These are phyloP conservation scores for Hyppa rectilinea DNA, from an alignment of 2,888 invertebrate species.

Conservation along the genomic window DNA sequence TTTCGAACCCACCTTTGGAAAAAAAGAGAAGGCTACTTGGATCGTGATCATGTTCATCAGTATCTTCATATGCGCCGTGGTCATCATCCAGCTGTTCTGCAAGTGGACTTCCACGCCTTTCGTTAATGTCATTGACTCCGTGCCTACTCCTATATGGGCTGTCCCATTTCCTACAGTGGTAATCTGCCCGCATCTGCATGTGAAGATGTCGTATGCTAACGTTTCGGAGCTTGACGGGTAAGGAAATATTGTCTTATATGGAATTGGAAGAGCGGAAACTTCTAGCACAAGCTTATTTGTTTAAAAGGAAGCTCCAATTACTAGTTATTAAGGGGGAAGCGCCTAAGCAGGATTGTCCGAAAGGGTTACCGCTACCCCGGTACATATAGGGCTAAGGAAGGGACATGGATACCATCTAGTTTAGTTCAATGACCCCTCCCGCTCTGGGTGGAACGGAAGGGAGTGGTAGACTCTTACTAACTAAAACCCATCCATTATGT, in stretches of 20 bases:
- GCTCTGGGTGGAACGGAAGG: no score
- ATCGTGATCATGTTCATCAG: constrained; percentile 83
- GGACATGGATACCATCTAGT: no score
- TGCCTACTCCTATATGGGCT: constrained; percentile 87
- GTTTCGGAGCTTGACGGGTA: constrained; percentile 80
- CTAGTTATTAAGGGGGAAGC: neutral
- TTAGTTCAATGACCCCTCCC: no score
- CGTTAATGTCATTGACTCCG: constrained; percentile 87
- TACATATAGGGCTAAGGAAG: no score
- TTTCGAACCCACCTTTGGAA: constrained; percentile 84
- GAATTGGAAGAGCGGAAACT: neutral
- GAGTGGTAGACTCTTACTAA: no score
- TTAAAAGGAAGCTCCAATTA: neutral
- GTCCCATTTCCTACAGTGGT: constrained; percentile 88
- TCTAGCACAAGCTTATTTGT: neutral
- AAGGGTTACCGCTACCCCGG: no score
- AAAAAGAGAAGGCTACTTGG: constrained; percentile 83
- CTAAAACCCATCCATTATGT: no score
- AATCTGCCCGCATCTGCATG: constrained; percentile 85
- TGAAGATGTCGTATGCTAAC: constrained; percentile 81
- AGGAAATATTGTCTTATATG: neutral
- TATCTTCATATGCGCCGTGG: constrained; percentile 81
- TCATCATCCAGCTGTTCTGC: constrained; percentile 82
- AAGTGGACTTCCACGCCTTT: constrained; percentile 87
- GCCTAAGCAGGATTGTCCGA: no score